Evolutionary conservation across 2,797 vertebrate genomes (phyloP).

Genomic region (Platyrinchus mystaceus): DNA sequence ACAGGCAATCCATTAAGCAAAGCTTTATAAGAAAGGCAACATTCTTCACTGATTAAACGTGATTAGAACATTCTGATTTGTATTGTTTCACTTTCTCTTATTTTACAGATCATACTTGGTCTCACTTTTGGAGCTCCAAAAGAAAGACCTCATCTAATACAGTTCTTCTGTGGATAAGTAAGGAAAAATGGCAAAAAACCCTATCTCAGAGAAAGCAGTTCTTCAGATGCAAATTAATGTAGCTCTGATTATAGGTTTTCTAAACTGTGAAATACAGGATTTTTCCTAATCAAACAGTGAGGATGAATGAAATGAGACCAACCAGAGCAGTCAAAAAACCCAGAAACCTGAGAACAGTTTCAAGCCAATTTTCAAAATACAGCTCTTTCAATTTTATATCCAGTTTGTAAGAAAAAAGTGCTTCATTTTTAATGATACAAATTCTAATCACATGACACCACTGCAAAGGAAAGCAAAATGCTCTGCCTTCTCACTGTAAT

Average conservation of each 20-base stretch:
- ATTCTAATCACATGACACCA: not conserved
- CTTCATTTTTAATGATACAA: not conserved
- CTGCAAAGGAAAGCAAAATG: not conserved
- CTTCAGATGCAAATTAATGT: not conserved
- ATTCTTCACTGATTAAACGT: not conserved
- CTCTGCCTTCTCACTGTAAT: not conserved
- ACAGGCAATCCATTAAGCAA: not conserved
- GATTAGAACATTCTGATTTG: not conserved
- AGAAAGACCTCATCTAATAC: not conserved
- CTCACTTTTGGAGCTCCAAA: not conserved
- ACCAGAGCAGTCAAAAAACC: not conserved
- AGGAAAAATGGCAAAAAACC: not conserved
- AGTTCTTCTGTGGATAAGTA: not conserved
- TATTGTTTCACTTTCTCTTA: not conserved
- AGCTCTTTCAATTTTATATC: not conserved
- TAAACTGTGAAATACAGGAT: not conserved
- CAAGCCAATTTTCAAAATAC: not conserved
- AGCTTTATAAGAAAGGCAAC: not conserved
- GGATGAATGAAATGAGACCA: not conserved
- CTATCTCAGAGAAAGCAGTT: not conserved
- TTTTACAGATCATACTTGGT: not conserved
- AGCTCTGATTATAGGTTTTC: not conserved
- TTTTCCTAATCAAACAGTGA: not conserved
- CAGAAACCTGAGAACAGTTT: not conserved
- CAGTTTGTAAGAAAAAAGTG: not conserved